Base-by-base conservation (phyloP, 2,888 invertebrate species). In the Conchocele bisecta region DNA sequence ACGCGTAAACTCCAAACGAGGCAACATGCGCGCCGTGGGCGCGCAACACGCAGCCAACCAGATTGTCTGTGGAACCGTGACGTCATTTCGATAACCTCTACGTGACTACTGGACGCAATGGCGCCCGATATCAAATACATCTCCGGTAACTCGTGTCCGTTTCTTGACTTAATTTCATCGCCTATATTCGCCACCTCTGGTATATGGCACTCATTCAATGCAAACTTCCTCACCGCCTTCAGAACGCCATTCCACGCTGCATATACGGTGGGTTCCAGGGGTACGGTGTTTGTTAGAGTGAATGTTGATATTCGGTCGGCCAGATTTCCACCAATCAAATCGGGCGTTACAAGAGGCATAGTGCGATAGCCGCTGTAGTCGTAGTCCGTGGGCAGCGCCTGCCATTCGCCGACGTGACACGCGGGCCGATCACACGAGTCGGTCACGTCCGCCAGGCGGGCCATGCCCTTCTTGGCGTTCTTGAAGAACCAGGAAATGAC, bases 41-140 rank as follows among this genome's bases (percentile, higher is more conserved):
- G 85, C 80, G 61, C 88, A 88, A 56, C 88, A 88, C 7, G 79
- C 85, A 28, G 85, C 81, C 59, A 84, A 60, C 88, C 88, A 88
- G 46, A 86, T 78, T 39, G 86, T 63, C 48, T 81, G 80, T 28
- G 88, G 88, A 9, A 88, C 85, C 44, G 79, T 82, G 44, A 88
- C 83, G 53, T 83, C 82, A 69, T 86, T 84, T 41, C 86, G 33
- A 86, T 81, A 13, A 80, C 79, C 37, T 79, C 72, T 33, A 75
- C 60, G 2, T 78, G 80, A 42, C 80, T 79, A 11, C 57, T 22
- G 1, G 81, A 79, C 7, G 82, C 69, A 11, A 83, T 79, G 3
- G 81, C 74, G 6, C 82, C 82, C n/a, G 80, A 66, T 24, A 81
- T 37, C 9, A 82, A 51, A 42, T 81, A 77, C 22, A 81, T 59